Evolutionary conservation across 2,113 vertebrate genomes (phyloP).

Genomic region (Myanophis thanlyinensis): DNA sequence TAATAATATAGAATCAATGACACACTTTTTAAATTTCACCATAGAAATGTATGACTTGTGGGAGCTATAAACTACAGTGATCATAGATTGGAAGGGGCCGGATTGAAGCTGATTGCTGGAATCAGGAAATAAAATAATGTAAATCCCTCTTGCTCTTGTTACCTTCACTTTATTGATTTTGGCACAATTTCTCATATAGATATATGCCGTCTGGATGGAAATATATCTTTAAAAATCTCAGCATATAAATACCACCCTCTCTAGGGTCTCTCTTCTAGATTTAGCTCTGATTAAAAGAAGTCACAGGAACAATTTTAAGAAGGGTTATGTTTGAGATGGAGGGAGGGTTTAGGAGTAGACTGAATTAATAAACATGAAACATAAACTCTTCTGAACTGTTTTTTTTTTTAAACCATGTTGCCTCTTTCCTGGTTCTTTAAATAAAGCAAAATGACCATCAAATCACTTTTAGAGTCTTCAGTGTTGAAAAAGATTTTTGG

Average conservation of each 20-base stretch:
- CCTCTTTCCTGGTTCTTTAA: slow-evolving; percentile 3
- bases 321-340: background rate
- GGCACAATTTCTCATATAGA: slow-evolving; percentile 4
- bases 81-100: background rate
- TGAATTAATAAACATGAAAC: background rate
- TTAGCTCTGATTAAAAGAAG: slow-evolving; percentile 15
- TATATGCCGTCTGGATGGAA: slow-evolving; percentile 15
- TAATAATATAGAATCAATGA: background rate
- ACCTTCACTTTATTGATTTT: slow-evolving; percentile 17
- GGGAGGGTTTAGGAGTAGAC: background rate
- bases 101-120: background rate
- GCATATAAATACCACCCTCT: slow-evolving; percentile 20
- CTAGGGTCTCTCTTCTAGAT: slow-evolving; percentile 4
- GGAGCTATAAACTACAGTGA: background rate
- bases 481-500: background rate
- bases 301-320: background rate
- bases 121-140: background rate
- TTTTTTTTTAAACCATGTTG: background rate
- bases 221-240: background rate
- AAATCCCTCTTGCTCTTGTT: slow-evolving; percentile 26
- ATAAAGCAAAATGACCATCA: background rate
- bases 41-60: background rate
- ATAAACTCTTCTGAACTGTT: background rate
- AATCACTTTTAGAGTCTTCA: background rate
- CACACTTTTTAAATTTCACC: background rate